These are phyloP conservation scores for Naso thynnoides DNA, from an alignment of 2,797 vertebrate genomes.

Conservation along the genomic window DNA sequence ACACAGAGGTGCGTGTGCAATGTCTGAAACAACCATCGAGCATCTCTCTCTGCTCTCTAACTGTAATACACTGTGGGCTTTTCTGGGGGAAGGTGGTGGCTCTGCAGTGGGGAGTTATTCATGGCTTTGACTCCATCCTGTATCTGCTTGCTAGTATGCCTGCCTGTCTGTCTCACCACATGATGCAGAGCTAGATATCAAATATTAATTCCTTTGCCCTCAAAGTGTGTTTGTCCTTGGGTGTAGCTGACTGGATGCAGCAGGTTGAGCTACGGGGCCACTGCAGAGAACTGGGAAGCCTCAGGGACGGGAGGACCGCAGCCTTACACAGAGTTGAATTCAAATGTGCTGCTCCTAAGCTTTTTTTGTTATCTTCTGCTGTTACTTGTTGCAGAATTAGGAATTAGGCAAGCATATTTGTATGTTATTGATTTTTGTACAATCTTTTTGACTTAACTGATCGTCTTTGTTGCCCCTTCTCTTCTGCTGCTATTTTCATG, in stretches of 20 bases:
- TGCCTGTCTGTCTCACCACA: slow-evolving; percentile 65
- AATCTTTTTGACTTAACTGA: neutral
- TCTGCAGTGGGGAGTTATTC: slow-evolving; percentile 49
- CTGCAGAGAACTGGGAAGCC: slow-evolving; percentile 58
- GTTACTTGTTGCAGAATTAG: slow-evolving; percentile 23
- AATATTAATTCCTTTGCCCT: slow-evolving; percentile 77
- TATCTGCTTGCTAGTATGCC: slow-evolving; percentile 33
- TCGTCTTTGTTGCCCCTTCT: slow-evolving; percentile 6
- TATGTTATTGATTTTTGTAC: slow-evolving; percentile 19
- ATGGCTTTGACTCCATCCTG: slow-evolving; percentile 32
- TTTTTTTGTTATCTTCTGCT: neutral
- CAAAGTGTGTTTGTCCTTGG: slow-evolving; percentile 73
- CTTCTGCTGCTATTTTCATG: neutral
- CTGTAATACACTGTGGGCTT: neutral
- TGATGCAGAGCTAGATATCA: slow-evolving; percentile 76
- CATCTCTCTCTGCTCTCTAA: neutral
- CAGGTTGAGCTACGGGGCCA: slow-evolving; percentile 61
- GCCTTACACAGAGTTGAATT: slow-evolving; percentile 24
- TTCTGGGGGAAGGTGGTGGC: slow-evolving; percentile 6
- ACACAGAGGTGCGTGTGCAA: no score
- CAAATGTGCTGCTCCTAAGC: slow-evolving; percentile 33
- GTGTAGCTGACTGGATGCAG: slow-evolving; percentile 67
- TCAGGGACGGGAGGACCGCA: slow-evolving; percentile 38
- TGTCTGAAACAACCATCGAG: no score
- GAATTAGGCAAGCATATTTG: neutral